These are phyloP conservation scores for Calosoma granatense DNA, from an alignment of 1,140 invertebrate genomes.

Conservation along the genomic window DNA sequence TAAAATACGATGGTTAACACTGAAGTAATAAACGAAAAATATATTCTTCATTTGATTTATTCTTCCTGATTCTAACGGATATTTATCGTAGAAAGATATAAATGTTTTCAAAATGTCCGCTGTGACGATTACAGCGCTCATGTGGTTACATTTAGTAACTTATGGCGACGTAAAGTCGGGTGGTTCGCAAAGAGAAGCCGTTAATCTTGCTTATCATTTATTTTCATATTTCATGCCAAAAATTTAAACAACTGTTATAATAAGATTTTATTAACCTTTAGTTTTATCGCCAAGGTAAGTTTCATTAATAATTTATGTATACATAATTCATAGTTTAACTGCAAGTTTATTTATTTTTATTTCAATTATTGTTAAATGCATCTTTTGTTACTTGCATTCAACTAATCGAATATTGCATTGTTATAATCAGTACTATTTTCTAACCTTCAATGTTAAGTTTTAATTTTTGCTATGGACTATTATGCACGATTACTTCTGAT, in stretches of 20 bases:
- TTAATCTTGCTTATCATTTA: slow-evolving; percentile 5
- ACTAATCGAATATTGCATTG: too few relatives aligned
- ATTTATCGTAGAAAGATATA: too few relatives aligned
- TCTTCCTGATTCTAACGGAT: too few relatives aligned
- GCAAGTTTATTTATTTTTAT: background rate
- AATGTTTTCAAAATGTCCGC: too few relatives aligned
- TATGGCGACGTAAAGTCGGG: slow-evolving; percentile 8
- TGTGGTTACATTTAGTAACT: background rate
- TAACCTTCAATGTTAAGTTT: background rate
- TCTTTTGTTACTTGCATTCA: too few relatives aligned
- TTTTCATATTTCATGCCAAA: background rate
- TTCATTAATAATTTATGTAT: background rate
- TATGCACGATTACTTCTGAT: background rate
- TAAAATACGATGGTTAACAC: too few relatives aligned
- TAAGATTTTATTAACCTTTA: too few relatives aligned
- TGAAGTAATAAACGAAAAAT: too few relatives aligned
- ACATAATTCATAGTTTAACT: background rate
- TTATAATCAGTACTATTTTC: background rate
- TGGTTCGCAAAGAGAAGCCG: slow-evolving; percentile 5
- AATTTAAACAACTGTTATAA: background rate
- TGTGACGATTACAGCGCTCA: background rate
- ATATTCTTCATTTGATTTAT: too few relatives aligned
- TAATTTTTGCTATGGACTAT: background rate
- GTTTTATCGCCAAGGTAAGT: too few relatives aligned
- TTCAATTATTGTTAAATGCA: background rate